A percentile compares a stretch with the other conserved stretches of the same genome.
These are phyloP conservation scores for Anguilla pacifica DNA, from an alignment of 2,797 vertebrate species.

Conservation along the genomic window DNA sequence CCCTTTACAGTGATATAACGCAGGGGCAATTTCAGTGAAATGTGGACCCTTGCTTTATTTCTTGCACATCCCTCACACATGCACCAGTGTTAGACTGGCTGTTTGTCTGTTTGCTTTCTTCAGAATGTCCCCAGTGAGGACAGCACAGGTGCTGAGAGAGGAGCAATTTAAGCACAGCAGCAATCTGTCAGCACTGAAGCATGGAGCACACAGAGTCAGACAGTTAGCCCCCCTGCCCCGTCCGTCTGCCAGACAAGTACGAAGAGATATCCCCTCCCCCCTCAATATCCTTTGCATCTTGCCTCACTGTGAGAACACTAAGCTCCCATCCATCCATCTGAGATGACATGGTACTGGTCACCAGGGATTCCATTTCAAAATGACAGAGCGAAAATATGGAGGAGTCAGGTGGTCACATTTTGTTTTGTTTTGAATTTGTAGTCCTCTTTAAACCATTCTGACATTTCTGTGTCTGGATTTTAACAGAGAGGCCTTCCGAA, in stretches of 20 bases:
- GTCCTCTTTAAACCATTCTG: neutral
- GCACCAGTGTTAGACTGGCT: neutral
- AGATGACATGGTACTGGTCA: neutral
- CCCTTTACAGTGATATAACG: neutral
- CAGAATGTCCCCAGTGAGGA: neutral
- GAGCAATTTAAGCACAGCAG: slow-evolving; percentile 3
- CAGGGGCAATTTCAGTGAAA: neutral
- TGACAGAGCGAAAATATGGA: neutral
- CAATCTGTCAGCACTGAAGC: slow-evolving; percentile 34
- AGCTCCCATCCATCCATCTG: neutral
- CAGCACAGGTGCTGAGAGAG: neutral
- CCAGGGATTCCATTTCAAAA: neutral
- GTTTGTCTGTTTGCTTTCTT: neutral
- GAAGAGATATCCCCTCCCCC: neutral
- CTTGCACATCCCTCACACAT: neutral
- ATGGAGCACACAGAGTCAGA: slow-evolving; percentile 27
- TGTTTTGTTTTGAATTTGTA: neutral
- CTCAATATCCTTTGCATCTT: neutral
- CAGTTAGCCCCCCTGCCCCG: neutral
- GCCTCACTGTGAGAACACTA: neutral
- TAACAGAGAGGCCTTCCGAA: neutral
- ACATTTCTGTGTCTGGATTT: neutral
- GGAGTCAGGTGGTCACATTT: neutral
- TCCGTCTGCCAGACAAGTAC: neutral
- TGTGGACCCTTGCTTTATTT: neutral